These are phyloP conservation scores for Macrocentrus cingulum DNA, from an alignment of 1,140 invertebrate species.

Conservation along the genomic window DNA sequence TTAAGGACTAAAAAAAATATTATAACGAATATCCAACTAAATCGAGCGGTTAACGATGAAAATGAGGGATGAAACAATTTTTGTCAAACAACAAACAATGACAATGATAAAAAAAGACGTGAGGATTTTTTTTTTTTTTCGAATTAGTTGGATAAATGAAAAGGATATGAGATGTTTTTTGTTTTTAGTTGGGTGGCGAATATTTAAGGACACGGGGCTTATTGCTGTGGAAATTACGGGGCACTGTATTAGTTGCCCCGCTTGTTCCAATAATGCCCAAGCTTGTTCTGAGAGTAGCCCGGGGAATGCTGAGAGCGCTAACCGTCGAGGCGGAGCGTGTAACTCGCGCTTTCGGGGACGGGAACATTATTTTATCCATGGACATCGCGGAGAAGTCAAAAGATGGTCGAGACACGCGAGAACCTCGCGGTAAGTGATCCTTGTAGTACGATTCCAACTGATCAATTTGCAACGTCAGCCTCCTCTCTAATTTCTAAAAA, in stretches of 20 bases:
- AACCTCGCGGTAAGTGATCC: slow-evolving; percentile 49
- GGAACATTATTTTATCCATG: slow-evolving; percentile 38
- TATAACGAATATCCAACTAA: too few species aligned
- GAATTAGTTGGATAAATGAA: too few species aligned
- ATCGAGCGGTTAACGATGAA: too few species aligned
- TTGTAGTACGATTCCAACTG: slow-evolving; percentile 52
- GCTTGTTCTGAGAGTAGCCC: slow-evolving; percentile 46
- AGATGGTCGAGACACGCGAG: slow-evolving; percentile 46
- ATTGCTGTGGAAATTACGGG: too few species aligned
- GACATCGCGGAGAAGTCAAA: slow-evolving; percentile 41
- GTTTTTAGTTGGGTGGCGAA: too few species aligned
- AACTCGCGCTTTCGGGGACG: slow-evolving; percentile 36
- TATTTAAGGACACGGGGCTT: too few species aligned
- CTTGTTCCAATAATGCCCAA: slow-evolving; percentile 47
- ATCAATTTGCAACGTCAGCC: slow-evolving; percentile 52
- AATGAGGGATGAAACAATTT: too few species aligned
- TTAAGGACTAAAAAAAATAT: too few species aligned
- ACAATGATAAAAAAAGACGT: too few species aligned
- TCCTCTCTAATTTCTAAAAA: slow-evolving; percentile 56
- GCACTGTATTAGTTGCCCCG: slow-evolving; percentile 43
- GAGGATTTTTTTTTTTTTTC: too few species aligned
- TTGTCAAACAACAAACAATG: too few species aligned
- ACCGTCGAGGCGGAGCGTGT: slow-evolving; percentile 47
- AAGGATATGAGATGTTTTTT: too few species aligned
- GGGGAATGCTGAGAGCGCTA: slow-evolving; percentile 51